Percentiles rank a stretch among this genome's conserved stretches.
phyloP scores from a whole-genome alignment of 1,140 invertebrate species.

The Orussus abietinus region DNA sequence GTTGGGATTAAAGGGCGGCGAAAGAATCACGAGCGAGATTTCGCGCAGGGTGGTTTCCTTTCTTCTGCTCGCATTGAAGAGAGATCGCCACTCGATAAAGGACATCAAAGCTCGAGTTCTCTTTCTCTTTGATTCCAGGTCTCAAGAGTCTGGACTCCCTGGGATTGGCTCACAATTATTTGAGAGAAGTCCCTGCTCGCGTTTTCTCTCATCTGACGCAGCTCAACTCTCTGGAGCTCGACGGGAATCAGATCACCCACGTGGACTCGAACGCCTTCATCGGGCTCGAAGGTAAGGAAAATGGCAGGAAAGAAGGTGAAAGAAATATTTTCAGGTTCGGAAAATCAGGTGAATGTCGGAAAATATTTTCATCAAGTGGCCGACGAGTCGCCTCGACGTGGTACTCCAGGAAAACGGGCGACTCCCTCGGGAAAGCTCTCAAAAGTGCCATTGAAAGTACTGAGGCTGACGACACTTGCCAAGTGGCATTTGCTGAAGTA shows the following conservation, averaged over 20 bases:
- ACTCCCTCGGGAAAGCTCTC: too few species aligned
- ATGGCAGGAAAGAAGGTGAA: background rate
- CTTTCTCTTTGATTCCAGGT: conserved; percentile 53
- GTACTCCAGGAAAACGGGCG: too few species aligned
- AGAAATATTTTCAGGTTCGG: background rate
- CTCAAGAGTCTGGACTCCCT: conserved; percentile 75
- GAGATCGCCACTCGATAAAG: too few species aligned
- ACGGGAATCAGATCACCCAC: conserved; percentile 75
- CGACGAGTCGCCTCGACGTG: too few species aligned
- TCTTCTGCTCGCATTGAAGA: too few species aligned
- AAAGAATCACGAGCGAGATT: too few species aligned
- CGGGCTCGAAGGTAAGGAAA: conserved; percentile 75
- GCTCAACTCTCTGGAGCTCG: conserved; percentile 80
- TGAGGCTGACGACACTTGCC: too few species aligned
- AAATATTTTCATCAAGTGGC: too few species aligned
- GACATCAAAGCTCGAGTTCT: conserved; percentile 16
- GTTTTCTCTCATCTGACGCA: conserved; percentile 75
- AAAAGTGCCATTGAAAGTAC: too few species aligned
- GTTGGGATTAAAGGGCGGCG: too few species aligned
- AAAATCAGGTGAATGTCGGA: background rate
- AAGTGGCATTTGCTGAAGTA: conserved; percentile 10
- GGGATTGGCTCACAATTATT: conserved; percentile 77
- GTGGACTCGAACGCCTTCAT: conserved; percentile 79
- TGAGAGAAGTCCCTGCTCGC: conserved; percentile 70
- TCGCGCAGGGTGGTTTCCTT: too few species aligned